Evolutionary conservation across 2,888 invertebrate species (phyloP).

Genomic region (Heliothis peltigera): DNA sequence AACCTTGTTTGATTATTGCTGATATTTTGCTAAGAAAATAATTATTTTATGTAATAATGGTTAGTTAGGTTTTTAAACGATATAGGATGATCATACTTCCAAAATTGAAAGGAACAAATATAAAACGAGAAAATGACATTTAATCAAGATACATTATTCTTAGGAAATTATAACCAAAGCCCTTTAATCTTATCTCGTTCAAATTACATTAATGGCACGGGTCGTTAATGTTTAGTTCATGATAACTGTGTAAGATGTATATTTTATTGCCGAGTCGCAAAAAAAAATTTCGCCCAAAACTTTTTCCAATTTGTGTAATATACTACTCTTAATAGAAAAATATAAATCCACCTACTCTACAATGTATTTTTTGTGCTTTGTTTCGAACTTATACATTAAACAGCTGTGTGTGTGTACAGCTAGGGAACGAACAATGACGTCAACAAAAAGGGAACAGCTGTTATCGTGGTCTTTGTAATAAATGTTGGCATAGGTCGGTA

Average conservation of each 20-base stretch:
- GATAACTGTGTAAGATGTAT: background rate
- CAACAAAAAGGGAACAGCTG: background rate
- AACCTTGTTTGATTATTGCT: slow-evolving; percentile 30
- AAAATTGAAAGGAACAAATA: too few relatives aligned
- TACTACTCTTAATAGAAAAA: too few relatives aligned
- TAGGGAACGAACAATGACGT: slow-evolving; percentile 7
- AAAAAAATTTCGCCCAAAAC: too few relatives aligned
- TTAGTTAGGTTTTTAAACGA: background rate
- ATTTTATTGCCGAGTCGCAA: background rate
- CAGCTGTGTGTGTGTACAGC: background rate
- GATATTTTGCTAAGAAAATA: slow-evolving; percentile 13
- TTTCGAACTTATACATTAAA: background rate
- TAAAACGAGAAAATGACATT: too few relatives aligned
- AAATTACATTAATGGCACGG: background rate
- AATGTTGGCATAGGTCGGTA: slow-evolving; percentile 33
- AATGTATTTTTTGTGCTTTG: background rate
- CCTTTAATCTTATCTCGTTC: background rate
- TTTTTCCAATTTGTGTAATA: too few relatives aligned
- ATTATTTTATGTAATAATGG: background rate
- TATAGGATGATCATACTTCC: too few relatives aligned
- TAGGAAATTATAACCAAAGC: background rate
- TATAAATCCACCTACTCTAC: background rate
- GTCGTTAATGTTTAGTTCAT: background rate
- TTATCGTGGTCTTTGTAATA: background rate
- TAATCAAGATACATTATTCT: background rate